phyloP scores from a whole-genome alignment of 1,140 invertebrate genomes.

The Lordiphosa collinella region DNA sequence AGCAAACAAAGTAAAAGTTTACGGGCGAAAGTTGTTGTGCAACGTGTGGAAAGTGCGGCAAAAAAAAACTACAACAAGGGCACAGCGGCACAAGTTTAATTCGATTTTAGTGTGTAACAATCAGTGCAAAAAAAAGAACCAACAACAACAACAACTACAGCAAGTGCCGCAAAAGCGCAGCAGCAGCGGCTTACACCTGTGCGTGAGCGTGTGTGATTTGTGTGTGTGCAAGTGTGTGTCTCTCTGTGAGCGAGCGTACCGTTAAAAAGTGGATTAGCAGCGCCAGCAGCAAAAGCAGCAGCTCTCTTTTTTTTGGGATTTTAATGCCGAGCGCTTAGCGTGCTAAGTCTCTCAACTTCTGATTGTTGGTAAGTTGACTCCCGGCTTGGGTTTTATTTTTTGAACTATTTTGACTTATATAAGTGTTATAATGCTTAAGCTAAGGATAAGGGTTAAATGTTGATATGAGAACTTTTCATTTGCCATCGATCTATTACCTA shows the following conservation, averaged over 20 bases:
- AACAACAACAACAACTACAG: slow-evolving; percentile 13
- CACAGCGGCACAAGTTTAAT: slow-evolving; percentile 54
- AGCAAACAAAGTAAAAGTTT: slow-evolving; percentile 69
- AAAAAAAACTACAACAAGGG: slow-evolving; percentile 28
- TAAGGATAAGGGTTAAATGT: too few species aligned
- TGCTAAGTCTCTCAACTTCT: slow-evolving; percentile 52
- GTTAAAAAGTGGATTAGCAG: slow-evolving; percentile 65
- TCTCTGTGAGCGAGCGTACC: slow-evolving; percentile 12
- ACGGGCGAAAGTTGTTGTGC: slow-evolving; percentile 63
- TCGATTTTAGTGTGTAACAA: slow-evolving; percentile 73
- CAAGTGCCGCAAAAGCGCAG: slow-evolving; percentile 38
- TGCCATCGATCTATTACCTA: too few species aligned
- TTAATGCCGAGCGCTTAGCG: slow-evolving; percentile 46
- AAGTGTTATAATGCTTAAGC: too few species aligned
- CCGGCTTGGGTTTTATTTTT: not conserved
- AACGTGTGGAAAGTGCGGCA: slow-evolving; percentile 64
- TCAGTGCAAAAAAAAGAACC: slow-evolving; percentile 50
- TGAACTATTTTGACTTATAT: not conserved
- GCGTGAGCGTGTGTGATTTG: not conserved
- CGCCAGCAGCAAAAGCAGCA: slow-evolving; percentile 21
- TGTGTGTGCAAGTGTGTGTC: slow-evolving; percentile 6
- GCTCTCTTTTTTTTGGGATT: slow-evolving; percentile 34
- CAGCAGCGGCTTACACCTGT: slow-evolving; percentile 6
- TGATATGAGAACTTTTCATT: too few species aligned
- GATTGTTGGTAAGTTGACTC: slow-evolving; percentile 50